Evolutionary conservation across 2,797 vertebrate species (phyloP), one percentile per base, ranked within the genome.

Genomic region (Mastacembelus armatus): DNA sequence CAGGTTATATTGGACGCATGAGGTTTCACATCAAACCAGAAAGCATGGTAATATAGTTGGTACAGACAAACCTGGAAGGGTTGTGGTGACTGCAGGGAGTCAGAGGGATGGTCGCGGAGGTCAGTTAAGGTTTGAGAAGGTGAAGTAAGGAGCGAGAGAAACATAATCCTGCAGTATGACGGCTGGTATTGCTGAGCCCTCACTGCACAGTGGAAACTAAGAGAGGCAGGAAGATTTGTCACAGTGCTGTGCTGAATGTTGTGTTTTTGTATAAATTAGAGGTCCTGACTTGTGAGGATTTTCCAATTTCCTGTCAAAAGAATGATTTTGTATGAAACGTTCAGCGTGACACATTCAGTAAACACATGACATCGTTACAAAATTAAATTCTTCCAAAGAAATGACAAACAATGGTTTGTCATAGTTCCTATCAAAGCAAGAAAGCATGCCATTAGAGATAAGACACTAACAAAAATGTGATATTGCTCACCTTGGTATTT

Each of bases 11-110:
- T 73, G 56, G 69, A 74, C 26, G 67, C 66, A 62, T 64, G 65
- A 76, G 81, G 77, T 88, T 87, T 85, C 84, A 86, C 86, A 89
- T 88, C 82, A 89, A 74, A 75, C 67, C 70, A 57, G 60, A 65
- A 55, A 74, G 62, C 81, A 70, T 77, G 85, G 83, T 81, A 64
- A 88, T 83, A 70, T 44, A 51, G 80, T 40, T 47, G 71, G 75
- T 58, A 47, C 64, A 48, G 80, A 70, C 56, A 63, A 77, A 82
- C 71, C 85, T 73, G 67, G 70, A 68, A 77, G 85, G 71, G 47
- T 16, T 64, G 76, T 39, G 48, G 66, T 74, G 77, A 76, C 70
- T 80, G 78, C 72, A 49, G 29, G 14, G 55, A 80, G 75, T 63
- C 35, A 10, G 43, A 49, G 27, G 49, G 62, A 32, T 47, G 67